Base-by-base conservation (phyloP, 2,888 invertebrate species). In the Agonopterix subpropinquella region DNA sequence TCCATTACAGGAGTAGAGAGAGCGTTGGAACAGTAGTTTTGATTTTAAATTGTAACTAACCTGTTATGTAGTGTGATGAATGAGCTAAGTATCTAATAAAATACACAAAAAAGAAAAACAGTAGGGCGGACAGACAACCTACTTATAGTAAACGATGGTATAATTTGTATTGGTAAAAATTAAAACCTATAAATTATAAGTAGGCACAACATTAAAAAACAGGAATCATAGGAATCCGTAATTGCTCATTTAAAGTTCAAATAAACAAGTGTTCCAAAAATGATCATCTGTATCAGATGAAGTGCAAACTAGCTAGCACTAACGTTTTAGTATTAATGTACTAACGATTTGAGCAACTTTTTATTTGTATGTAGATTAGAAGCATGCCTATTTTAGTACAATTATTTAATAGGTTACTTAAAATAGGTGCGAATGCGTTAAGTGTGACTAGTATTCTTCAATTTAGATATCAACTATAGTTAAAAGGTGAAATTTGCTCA, bases 381-480 rank as follows among this genome's bases (percentile, higher is more conserved):
- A 79, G 84, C 83, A 84, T 85, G 83, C 82, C 81, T 87, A 85
- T 82, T 80, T 85, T 83, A 87, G 87, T 87, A 87, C 88, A 87
- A 88, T 77, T 85, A 84, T 78, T 79, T 75, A 62, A 71, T 76
- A 78, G 69, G 67, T 72, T 74, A 77, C 74, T 65, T 75, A 70
- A 73, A 76, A 74, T 78, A 73, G 76, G 77, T 79, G 65, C 66
- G 74, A 77, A 72, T 78, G 80, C 72, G 74, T 70, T 71, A 55
- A 58, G 77, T 75, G 69, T 77, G 76, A 69, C 62, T 66, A 67
- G 58, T 62, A 59, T 39, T 39, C n/a, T 39, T 39, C 10, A 39
- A n/a, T 28, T 28, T 28, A 28, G 28, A 5, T 28, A 28, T 28
- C 28, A 28, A 5, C 28, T 28, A 28, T 28, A 28, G 28, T 5